Conservation (phyloP, 2,113 vertebrate genomes). For the Paralichthys olivaceus region DNA sequence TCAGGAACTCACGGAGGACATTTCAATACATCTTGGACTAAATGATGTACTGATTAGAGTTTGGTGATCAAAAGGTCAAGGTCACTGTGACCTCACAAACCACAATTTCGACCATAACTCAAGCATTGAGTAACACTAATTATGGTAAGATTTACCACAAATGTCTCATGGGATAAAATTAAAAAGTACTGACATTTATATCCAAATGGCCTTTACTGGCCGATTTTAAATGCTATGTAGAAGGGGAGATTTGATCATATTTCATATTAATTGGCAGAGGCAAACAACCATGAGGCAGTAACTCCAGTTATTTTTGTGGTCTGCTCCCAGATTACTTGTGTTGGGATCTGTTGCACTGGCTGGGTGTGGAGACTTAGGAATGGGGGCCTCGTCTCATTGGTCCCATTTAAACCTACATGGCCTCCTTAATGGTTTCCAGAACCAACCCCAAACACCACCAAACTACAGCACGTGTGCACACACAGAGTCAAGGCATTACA, state of each 20-base stretch:
- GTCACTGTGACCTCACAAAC: too few species aligned
- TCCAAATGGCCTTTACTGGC: background rate
- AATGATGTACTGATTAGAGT: too few species aligned
- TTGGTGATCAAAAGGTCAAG: too few species aligned
- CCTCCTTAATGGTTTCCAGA: slow-evolving; percentile 52
- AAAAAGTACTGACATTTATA: background rate
- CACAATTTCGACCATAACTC: too few species aligned
- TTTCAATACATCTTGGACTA: too few species aligned
- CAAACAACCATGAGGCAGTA: background rate
- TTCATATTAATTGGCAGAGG: background rate
- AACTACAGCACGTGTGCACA: background rate
- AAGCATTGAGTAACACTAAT: too few species aligned
- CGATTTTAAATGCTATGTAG: too few species aligned
- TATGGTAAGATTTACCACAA: background rate
- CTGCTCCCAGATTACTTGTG: background rate
- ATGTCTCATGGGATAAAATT: background rate
- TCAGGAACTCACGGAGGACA: too few species aligned
- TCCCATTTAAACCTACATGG: slow-evolving; percentile 1
- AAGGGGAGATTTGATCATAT: background rate
- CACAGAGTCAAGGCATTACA: slow-evolving; percentile 4
- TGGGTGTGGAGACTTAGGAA: slow-evolving; percentile 11
- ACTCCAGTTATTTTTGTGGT: background rate
- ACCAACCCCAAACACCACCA: slow-evolving; percentile 11
- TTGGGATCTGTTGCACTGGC: background rate
- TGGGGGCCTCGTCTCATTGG: slow-evolving; percentile 3